Base-by-base conservation (phyloP, 2,113 vertebrate genomes). In the Marmota monax region DNA sequence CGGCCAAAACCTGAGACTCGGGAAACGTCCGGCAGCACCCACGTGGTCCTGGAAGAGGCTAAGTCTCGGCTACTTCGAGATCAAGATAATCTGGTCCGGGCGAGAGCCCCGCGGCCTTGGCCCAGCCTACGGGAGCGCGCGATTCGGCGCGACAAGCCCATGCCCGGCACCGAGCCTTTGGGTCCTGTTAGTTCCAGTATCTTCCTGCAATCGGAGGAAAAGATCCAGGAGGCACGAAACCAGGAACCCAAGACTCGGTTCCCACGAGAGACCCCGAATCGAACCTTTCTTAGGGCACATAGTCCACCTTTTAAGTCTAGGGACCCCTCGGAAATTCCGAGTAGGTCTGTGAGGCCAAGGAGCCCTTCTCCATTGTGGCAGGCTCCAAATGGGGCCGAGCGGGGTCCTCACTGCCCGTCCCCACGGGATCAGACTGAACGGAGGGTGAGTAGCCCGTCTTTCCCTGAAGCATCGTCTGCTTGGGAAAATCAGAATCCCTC, bases 111-210 rank as follows among this genome's bases (percentile, higher is more conserved):
- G 0, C 97, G 97, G 90, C 98, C 98, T 0, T 99, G 98, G 98
- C 98, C 98, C 72, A 99, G 98, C 92, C 94, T 99, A 94, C 98
- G 97, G 70, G 98, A 99, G 90, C 96, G 98, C 79, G 98, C 98
- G 6, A 99, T 99, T 89, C 78, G 90, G 65, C 98, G 98, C 22
- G 95, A 98, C 94, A 98, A 95, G 67, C 95, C 96, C 2, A n/a
- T 78, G 0, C 95, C 92, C 0, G 92, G 93, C 1, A 96, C 95
- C 0, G 97, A 98, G 82, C 96, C 96, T 0, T 90, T 97, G 56
- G 98, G 98, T 4, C 98, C 98, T 0, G 98, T 98, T 20, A 98
- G 97, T 82, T 98, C 98, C 48, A 98, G 98, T 93, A 96, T 98
- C 94, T 98, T 98, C 65, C 63, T 98, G 73, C 96, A 96, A 69